These are phyloP conservation scores for Anthonomus grandis DNA, from an alignment of 1,140 invertebrate species.

Conservation along the genomic window DNA sequence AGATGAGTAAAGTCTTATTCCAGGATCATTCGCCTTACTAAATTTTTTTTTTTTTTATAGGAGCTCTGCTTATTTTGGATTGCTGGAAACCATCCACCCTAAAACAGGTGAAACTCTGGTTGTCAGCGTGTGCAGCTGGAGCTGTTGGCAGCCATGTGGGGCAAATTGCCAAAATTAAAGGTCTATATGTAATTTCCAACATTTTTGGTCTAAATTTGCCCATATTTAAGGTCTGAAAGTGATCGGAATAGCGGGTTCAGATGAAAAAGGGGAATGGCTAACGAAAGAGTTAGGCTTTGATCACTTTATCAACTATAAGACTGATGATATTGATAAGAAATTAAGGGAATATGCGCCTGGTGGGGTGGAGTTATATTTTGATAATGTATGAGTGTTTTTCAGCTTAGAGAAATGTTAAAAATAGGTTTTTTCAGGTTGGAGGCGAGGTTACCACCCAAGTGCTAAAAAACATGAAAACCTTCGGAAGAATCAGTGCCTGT, in stretches of 20 bases:
- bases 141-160: slow-evolving; percentile 70
- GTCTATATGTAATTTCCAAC: neutral
- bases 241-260: slow-evolving; percentile 68
- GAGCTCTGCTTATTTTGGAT: slow-evolving; percentile 68
- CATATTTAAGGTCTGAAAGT: slow-evolving; percentile 52
- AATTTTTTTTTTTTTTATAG: slow-evolving; percentile 20
- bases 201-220: neutral
- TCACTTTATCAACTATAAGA: slow-evolving; percentile 70
- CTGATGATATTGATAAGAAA: slow-evolving; percentile 50
- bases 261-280: slow-evolving; percentile 68
- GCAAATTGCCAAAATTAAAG: slow-evolving; percentile 68
- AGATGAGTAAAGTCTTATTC: no score
- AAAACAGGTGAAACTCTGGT: slow-evolving; percentile 65
- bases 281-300: slow-evolving; percentile 63
- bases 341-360: slow-evolving; percentile 63
- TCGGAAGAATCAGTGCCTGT: slow-evolving; percentile 54
- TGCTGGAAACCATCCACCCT: slow-evolving; percentile 64
- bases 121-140: slow-evolving; percentile 66
- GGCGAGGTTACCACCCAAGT: slow-evolving; percentile 61
- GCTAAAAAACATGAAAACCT: slow-evolving; percentile 63
- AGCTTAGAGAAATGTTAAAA: no score
- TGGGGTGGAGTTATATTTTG: slow-evolving; percentile 70
- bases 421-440: slow-evolving; percentile 46
- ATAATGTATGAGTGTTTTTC: slow-evolving; percentile 57
- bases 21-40: no score